A percentile compares a stretch with the other conserved stretches of the same genome.
phyloP scores from a whole-genome alignment of 2,888 invertebrate genomes.

The Diarsia mendica region DNA sequence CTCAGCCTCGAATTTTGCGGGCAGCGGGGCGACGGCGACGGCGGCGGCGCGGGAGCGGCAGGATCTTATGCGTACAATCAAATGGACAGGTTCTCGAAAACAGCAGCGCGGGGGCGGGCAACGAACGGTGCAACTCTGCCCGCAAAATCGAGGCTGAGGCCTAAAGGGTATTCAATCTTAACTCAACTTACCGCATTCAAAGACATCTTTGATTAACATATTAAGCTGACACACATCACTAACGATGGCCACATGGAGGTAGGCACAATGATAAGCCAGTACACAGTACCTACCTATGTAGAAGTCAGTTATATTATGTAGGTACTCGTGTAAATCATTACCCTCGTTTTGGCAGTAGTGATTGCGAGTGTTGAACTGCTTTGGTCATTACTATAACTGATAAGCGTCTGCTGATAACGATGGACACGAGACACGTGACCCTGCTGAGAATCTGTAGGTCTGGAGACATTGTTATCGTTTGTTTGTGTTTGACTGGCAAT shows the following conservation, averaged over 20 bases:
- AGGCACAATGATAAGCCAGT: conserved; percentile 27
- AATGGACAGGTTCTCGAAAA: too few relatives aligned
- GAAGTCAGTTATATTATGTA: not conserved
- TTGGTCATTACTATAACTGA: conserved; percentile 48
- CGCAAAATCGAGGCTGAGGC: too few relatives aligned
- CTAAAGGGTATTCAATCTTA: not conserved
- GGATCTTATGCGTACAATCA: too few relatives aligned
- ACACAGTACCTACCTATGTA: not conserved
- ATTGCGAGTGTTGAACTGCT: conserved; percentile 13
- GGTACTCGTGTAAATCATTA: conserved; percentile 36
- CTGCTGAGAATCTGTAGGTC: not conserved
- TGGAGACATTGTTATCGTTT: conserved; percentile 2
- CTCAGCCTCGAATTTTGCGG: too few relatives aligned
- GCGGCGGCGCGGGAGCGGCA: too few relatives aligned
- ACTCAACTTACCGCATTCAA: not conserved
- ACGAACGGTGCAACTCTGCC: too few relatives aligned
- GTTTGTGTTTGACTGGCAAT: not conserved
- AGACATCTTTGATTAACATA: not conserved
- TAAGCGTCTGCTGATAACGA: conserved; percentile 29
- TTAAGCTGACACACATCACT: conserved; percentile 37
- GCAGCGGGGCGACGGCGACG: too few relatives aligned
- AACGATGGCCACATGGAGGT: conserved; percentile 23
- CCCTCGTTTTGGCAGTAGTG: conserved; percentile 49
- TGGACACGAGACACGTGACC: conserved; percentile 16
- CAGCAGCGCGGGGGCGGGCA: too few relatives aligned